Conservation (phyloP, 2,113 vertebrate genomes). For the Grammomys surdaster region DNA sequence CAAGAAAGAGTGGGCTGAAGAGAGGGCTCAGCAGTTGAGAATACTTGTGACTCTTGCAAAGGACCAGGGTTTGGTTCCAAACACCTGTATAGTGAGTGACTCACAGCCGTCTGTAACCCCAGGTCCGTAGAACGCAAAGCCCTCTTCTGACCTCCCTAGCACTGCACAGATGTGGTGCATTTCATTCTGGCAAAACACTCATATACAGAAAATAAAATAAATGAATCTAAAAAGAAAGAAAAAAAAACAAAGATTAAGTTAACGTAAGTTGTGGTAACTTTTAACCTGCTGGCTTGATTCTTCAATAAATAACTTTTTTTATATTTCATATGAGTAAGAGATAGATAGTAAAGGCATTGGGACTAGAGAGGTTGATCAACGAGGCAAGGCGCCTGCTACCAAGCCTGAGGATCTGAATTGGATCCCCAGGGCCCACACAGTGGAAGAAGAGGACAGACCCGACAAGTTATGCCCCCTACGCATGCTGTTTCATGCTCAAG, state of each 20-base stretch:
- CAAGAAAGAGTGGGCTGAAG: background rate
- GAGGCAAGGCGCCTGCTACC: no score
- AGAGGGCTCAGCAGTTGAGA: background rate
- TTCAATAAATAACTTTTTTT: background rate
- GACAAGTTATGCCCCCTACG: no score
- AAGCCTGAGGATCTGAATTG: background rate
- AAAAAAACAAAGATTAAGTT: background rate
- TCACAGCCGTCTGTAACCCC: background rate
- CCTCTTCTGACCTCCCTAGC: background rate
- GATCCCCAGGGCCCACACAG: background rate
- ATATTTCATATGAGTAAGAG: background rate
- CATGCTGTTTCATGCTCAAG: no score
- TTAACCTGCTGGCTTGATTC: slow-evolving; percentile 2
- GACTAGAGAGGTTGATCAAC: no score
- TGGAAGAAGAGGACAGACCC: background rate
- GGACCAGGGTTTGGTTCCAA: background rate
- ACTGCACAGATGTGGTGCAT: background rate
- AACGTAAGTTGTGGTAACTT: background rate
- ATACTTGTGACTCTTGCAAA: no score
- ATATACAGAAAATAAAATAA: background rate
- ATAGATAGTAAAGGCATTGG: background rate
- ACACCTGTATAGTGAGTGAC: background rate
- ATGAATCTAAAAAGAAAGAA: background rate
- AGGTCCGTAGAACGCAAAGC: background rate
- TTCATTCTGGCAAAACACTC: background rate